Percentiles rank a stretch among this genome's conserved stretches.
phyloP scores from a whole-genome alignment of 1,140 invertebrate species.

The Helicoverpa armigera region DNA sequence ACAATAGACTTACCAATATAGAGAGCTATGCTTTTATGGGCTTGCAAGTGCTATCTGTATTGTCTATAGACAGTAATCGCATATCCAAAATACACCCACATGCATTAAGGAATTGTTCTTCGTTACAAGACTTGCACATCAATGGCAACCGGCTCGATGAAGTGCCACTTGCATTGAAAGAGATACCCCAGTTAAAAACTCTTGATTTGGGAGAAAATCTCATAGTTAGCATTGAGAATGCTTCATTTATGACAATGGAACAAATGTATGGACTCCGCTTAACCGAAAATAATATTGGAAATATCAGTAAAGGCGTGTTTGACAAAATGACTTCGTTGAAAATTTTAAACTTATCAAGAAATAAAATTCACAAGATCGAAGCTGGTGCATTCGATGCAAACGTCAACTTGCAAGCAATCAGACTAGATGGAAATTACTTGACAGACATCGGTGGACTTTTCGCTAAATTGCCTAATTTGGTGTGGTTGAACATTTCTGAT shows the following conservation, averaged over 20 bases:
- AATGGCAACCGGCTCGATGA: conserved; percentile 94
- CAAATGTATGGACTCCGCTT: conserved; percentile 94
- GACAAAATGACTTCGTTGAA: conserved; percentile 93
- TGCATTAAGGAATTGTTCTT: conserved; percentile 94
- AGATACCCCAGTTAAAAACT: conserved; percentile 93
- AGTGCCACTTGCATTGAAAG: conserved; percentile 94
- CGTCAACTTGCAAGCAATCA: conserved; percentile 93
- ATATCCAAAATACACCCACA: conserved; percentile 92
- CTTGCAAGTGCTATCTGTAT: conserved; percentile 91
- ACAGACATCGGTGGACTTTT: conserved; percentile 95
- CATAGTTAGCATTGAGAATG: conserved; percentile 93
- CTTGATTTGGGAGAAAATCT: conserved; percentile 96
- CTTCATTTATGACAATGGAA: conserved; percentile 93
- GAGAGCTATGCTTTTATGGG: conserved; percentile 93
- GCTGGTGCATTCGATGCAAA: conserved; percentile 94
- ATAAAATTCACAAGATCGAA: conserved; percentile 95
- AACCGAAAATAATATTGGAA: conserved; percentile 96
- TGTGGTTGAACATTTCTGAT: conserved; percentile 97
- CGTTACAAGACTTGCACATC: conserved; percentile 95
- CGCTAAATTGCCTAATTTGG: conserved; percentile 93
- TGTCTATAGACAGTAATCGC: conserved; percentile 95
- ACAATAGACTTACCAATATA: conserved; percentile 93
- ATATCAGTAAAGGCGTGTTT: conserved; percentile 94
- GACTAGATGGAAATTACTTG: conserved; percentile 95
- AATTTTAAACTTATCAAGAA: conserved; percentile 95